A percentile compares a stretch with the other conserved stretches of the same genome.
phyloP scores from a whole-genome alignment of 2,113 vertebrate genomes.

The Festucalex cinctus region DNA sequence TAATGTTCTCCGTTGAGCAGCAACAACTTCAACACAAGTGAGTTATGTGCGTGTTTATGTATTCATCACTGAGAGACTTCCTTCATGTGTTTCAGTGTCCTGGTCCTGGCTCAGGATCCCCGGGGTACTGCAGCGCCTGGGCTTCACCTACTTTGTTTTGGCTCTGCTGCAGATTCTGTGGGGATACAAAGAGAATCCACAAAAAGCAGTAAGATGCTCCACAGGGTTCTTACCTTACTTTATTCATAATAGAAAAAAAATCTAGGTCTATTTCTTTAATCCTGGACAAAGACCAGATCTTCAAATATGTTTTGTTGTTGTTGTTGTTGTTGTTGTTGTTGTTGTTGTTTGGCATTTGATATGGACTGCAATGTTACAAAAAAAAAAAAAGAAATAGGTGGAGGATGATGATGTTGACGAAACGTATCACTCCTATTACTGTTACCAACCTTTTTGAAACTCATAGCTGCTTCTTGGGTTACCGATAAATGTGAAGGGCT shows the following conservation, averaged over 20 bases:
- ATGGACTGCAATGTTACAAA: too few species aligned
- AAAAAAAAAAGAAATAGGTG: too few species aligned
- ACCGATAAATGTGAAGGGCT: too few species aligned
- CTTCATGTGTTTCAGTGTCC: slow-evolving; percentile 66
- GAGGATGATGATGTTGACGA: too few species aligned
- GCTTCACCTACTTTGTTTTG: slow-evolving; percentile 78
- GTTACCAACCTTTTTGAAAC: too few species aligned
- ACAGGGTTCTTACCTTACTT: not conserved
- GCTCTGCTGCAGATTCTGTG: slow-evolving; percentile 75
- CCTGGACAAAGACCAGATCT: not conserved
- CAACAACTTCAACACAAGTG: not conserved
- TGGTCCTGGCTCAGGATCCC: slow-evolving; percentile 80
- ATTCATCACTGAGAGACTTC: slow-evolving; percentile 19
- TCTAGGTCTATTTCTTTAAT: not conserved
- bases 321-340: too few species aligned
- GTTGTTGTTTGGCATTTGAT: too few species aligned
- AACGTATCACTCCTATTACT: too few species aligned
- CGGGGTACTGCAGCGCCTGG: slow-evolving; percentile 78
- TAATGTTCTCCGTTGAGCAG: slow-evolving; percentile 24
- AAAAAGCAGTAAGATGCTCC: slow-evolving; percentile 57
- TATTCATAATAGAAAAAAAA: not conserved
- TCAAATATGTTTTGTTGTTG: too few species aligned
- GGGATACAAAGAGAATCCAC: slow-evolving; percentile 58
- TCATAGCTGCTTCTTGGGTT: too few species aligned
- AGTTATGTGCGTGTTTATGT: slow-evolving; percentile 4